Percentiles rank a stretch among this genome's conserved stretches.
Evolutionary conservation across 2,113 vertebrate genomes (phyloP).

Genomic region (Saccopteryx bilineata): DNA sequence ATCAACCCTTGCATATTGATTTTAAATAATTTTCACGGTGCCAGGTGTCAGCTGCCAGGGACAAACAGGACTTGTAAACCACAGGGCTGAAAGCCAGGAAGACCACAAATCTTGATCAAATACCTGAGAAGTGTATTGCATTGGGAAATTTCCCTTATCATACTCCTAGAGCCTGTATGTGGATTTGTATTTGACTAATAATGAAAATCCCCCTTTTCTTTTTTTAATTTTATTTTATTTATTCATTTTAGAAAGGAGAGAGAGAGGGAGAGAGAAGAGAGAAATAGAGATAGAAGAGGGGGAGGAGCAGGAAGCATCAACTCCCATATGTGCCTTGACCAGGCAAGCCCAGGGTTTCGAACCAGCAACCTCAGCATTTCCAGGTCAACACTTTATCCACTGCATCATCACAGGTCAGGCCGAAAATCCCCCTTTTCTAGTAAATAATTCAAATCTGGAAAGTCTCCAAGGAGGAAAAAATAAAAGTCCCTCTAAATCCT

Average conservation of each 20-base stretch:
- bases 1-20: neutral
- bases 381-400: too few species aligned
- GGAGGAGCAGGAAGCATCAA: too few species aligned
- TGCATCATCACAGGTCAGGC: too few species aligned
- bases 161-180: neutral
- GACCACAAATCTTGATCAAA: neutral
- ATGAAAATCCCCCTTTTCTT: neutral
- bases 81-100: conserved; percentile 17
- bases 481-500: neutral
- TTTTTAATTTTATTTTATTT: too few species aligned
- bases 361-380: too few species aligned
- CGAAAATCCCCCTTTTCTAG: neutral
- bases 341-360: too few species aligned
- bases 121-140: neutral
- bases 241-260: too few species aligned
- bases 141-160: neutral
- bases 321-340: too few species aligned
- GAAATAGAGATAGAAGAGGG: too few species aligned
- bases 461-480: neutral
- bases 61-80: neutral
- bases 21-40: conserved; percentile 4
- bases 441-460: conserved; percentile 49
- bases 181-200: neutral
- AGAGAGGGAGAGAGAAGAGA: too few species aligned
- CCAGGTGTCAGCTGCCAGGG: neutral